A percentile compares a stretch with the other conserved stretches of the same genome.
Conservation (phyloP, 2,888 invertebrate species). For the Miltochrista miniata region DNA sequence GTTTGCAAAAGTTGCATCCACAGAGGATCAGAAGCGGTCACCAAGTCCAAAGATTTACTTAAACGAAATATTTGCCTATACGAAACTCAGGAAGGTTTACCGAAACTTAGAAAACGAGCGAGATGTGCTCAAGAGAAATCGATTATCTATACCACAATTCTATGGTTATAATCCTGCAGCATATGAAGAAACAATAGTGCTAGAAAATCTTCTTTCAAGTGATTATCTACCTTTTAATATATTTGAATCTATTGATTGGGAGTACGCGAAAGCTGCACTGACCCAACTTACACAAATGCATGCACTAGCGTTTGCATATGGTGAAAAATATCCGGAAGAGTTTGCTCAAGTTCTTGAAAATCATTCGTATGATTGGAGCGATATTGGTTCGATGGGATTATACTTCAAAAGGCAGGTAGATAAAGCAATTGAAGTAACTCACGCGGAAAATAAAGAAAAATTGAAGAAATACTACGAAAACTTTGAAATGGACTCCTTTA, state of each 20-base stretch:
- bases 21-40: neutral
- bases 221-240: conserved; percentile 46
- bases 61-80: conserved; percentile 31
- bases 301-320: conserved; percentile 51
- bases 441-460: conserved; percentile 40
- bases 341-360: conserved; percentile 19
- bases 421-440: conserved; percentile 10
- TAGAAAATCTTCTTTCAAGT: conserved; percentile 43
- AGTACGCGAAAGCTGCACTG: conserved; percentile 31
- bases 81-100: conserved; percentile 31
- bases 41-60: conserved; percentile 12
- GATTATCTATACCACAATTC: conserved; percentile 29
- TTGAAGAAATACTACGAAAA: conserved; percentile 33
- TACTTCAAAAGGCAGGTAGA: neutral
- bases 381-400: neutral
- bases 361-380: conserved; percentile 1
- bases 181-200: conserved; percentile 47
- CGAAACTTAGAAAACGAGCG: conserved; percentile 5
- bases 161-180: conserved; percentile 35
- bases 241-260: conserved; percentile 41
- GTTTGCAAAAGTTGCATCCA: conserved; percentile 4
- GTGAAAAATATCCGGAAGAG: conserved; percentile 40
- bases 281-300: conserved; percentile 54
- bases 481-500: neutral
- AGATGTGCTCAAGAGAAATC: neutral